These are phyloP conservation scores for Paraplagusia blochii DNA, from an alignment of 2,113 vertebrate genomes.

Conservation along the genomic window DNA sequence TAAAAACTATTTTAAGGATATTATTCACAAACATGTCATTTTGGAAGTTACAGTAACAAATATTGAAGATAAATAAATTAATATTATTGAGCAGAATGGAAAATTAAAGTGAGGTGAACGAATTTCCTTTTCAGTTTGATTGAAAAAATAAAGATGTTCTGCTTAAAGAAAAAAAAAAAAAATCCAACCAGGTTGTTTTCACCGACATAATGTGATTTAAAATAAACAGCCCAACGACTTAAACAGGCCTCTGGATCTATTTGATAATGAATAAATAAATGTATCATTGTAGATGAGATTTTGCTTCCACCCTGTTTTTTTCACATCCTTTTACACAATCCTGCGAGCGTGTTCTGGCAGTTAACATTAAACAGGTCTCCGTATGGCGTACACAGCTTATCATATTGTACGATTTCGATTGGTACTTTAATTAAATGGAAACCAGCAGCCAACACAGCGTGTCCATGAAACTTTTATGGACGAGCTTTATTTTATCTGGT, in stretches of 20 bases:
- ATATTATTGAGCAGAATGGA: too few species aligned
- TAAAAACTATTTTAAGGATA: too few species aligned
- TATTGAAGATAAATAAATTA: too few species aligned
- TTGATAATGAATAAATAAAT: not conserved
- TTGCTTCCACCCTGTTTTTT: constrained; percentile 13
- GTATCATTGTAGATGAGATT: constrained; percentile 1
- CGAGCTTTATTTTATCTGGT: constrained; percentile 17
- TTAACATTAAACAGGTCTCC: constrained; percentile 24
- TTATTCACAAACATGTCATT: too few species aligned
- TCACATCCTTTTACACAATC: constrained; percentile 18
- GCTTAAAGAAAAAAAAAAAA: too few species aligned
- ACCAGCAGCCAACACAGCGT: constrained; percentile 30
- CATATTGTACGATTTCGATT: constrained; percentile 16
- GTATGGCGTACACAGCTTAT: constrained; percentile 6
- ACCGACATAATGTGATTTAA: not conserved
- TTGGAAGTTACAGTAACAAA: too few species aligned
- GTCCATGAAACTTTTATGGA: constrained; percentile 34
- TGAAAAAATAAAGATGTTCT: too few species aligned
- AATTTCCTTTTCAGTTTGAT: too few species aligned
- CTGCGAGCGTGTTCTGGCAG: constrained; percentile 12
- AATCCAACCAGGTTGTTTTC: too few species aligned
- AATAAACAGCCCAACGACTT: not conserved
- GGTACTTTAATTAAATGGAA: constrained; percentile 29
- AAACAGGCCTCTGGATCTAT: not conserved
- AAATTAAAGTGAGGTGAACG: too few species aligned